Evolutionary conservation across 2,888 invertebrate species (phyloP).

Genomic region (Craniophora ligustri): DNA sequence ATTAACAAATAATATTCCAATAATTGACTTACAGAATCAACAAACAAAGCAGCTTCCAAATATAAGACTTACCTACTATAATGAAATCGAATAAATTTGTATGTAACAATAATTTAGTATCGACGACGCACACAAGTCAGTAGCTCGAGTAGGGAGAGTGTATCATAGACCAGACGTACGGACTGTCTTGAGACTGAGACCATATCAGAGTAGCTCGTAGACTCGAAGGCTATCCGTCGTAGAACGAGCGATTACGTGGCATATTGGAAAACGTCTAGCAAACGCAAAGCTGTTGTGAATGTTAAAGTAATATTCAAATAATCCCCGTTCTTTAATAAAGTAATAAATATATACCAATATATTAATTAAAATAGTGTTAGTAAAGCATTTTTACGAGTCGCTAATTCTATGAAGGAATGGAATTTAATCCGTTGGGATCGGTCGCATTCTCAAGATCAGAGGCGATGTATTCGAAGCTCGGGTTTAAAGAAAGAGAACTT

Average conservation of each 20-base stretch:
- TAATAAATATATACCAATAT: constrained; percentile 75
- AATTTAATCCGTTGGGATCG: constrained; percentile 75
- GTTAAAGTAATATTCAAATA: constrained; percentile 74
- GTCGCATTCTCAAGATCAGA: constrained; percentile 87
- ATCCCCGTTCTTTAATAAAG: constrained; percentile 79
- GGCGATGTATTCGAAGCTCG: constrained; percentile 77
- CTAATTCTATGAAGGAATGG: constrained; percentile 86
- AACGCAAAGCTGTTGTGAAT: constrained; percentile 68
- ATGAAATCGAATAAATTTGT: constrained; percentile 5
- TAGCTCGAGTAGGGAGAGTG: constrained; percentile 86
- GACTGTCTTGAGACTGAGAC: constrained; percentile 88
- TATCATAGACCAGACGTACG: constrained; percentile 85
- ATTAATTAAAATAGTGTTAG: constrained; percentile 79
- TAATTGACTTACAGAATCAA: constrained; percentile 29
- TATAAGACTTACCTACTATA: constrained; percentile 37
- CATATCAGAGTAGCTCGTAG: constrained; percentile 86
- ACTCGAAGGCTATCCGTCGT: constrained; percentile 80
- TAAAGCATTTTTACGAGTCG: constrained; percentile 83
- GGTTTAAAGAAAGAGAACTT: constrained; percentile 29
- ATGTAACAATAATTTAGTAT: constrained; percentile 53
- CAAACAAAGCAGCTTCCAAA: constrained; percentile 39
- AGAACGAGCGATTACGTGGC: constrained; percentile 82
- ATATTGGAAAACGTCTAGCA: constrained; percentile 59
- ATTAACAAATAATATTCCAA: constrained; percentile 23
- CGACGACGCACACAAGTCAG: constrained; percentile 79